A percentile compares a stretch with the other conserved stretches of the same genome.
These are phyloP conservation scores for Hypselothyrea guttata DNA, from an alignment of 2,888 invertebrate species.

Conservation along the genomic window DNA sequence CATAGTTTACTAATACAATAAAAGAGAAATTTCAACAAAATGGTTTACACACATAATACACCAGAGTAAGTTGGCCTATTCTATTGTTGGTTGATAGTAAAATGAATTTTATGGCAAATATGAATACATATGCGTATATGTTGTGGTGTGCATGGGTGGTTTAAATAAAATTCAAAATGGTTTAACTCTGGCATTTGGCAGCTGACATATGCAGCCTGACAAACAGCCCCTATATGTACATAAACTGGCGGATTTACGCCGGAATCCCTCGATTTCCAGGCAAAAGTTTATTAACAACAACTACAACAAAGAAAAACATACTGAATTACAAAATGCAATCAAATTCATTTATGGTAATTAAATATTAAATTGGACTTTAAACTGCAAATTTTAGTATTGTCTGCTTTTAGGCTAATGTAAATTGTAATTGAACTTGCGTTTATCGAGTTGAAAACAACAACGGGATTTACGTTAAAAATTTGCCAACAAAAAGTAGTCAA, in stretches of 20 bases:
- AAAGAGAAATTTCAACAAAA: conserved; percentile 1
- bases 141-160: neutral
- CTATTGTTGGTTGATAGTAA: conserved; percentile 25
- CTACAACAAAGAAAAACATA: conserved; percentile 5
- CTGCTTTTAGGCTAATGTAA: conserved; percentile 10
- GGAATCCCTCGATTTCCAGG: neutral
- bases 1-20: neutral
- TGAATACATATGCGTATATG: conserved; percentile 6
- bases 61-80: conserved; percentile 18
- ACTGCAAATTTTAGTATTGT: conserved; percentile 7
- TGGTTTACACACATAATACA: neutral
- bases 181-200: conserved; percentile 34
- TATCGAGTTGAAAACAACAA: conserved; percentile 25
- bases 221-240: neutral
- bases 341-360: conserved; percentile 57
- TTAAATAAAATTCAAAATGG: conserved; percentile 33
- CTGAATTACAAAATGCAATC: conserved; percentile 48
- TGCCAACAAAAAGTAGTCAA: conserved; percentile 17
- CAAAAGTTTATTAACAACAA: conserved; percentile 43
- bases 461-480: conserved; percentile 13
- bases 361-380: conserved; percentile 52
- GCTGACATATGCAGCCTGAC: conserved; percentile 29
- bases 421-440: conserved; percentile 59
- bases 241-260: conserved; percentile 11
- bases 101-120: conserved; percentile 37